Base-by-base conservation (phyloP, 2,797 vertebrate species). In the Pantherophis alleghaniensis region DNA sequence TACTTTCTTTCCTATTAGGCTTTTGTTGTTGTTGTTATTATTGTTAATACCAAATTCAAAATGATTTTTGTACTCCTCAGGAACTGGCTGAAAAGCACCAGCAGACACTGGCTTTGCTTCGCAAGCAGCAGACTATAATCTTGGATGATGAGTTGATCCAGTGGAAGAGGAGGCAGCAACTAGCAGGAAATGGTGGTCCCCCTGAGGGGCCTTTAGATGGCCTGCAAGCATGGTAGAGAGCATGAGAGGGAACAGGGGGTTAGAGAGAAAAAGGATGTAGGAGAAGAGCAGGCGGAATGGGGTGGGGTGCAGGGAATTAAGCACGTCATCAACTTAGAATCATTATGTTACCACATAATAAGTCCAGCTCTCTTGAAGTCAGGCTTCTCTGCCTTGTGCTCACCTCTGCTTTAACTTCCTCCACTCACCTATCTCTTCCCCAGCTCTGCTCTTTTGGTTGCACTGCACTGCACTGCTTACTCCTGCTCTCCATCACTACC, bases 161-260 rank as follows among this genome's bases (percentile, higher is more conserved):
- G 96, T 99, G 99, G 99, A 99, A 99, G 97, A 98, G 99, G 92
- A 97, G 99, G 91, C 99, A 99, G 96, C 99, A 99, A 97, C 98
- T 99, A 89, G 98, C 99, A 0, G 99, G 99, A 42, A 99, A 99
- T 0, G 99, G 99, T 0, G 99, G 98, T 92, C 95, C 98, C 96
- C 57, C 98, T 0, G 99, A 99, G 95, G 99, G 99, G 63, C 98
- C 98, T 47, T 97, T 99, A 96, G 99, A 99, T 0, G 98, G 99
- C 92, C 98, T 99, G 83, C 99, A 99, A 97, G 98, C 98, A 90
- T 99, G 99, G 99, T 99, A 97, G 2, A 92, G 92, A 83, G 37
- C 20, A 83, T 55, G 56, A 22, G 5, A 6, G 12, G 89, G 28
- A 16, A 12, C 22, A 69, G 28, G 9, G 56, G 56, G 13, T 28